Evolutionary conservation across 2,113 vertebrate genomes (phyloP).

Genomic region (Apus apus): DNA sequence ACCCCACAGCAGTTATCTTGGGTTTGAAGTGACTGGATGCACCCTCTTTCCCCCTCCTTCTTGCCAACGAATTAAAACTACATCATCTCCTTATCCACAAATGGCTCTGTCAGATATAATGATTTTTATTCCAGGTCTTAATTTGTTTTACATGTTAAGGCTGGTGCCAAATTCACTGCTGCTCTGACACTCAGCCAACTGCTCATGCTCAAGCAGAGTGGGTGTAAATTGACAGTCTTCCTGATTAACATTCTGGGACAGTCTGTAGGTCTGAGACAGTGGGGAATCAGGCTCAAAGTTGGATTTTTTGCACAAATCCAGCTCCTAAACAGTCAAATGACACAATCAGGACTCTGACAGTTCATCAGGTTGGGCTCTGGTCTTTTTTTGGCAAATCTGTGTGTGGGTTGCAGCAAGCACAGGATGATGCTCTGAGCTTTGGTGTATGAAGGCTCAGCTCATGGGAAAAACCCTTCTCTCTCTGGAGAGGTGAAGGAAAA

Average conservation of each 20-base stretch:
- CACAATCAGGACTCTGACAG: neutral
- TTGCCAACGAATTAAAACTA: neutral
- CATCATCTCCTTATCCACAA: neutral
- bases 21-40: neutral
- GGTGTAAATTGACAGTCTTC: slow-evolving; percentile 37
- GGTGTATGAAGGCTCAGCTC: neutral
- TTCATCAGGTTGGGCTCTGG: neutral
- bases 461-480: neutral
- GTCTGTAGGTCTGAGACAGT: neutral
- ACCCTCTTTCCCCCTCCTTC: neutral
- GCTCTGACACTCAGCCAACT: slow-evolving; percentile 9
- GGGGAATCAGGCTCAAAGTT: neutral
- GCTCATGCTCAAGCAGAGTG: slow-evolving; percentile 28
- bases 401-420: neutral
- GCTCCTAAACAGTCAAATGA: neutral
- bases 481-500: neutral
- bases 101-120: slow-evolving; percentile 37
- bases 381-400: neutral
- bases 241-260: slow-evolving; percentile 28
- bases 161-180: neutral
- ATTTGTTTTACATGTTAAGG: slow-evolving; percentile 38
- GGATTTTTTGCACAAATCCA: neutral
- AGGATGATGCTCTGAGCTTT: neutral
- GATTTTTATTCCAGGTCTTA: slow-evolving; percentile 40
- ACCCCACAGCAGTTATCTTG: slow-evolving; percentile 11